phyloP scores from a whole-genome alignment of 2,888 invertebrate species.

The Schrankia costaestrigalis region DNA sequence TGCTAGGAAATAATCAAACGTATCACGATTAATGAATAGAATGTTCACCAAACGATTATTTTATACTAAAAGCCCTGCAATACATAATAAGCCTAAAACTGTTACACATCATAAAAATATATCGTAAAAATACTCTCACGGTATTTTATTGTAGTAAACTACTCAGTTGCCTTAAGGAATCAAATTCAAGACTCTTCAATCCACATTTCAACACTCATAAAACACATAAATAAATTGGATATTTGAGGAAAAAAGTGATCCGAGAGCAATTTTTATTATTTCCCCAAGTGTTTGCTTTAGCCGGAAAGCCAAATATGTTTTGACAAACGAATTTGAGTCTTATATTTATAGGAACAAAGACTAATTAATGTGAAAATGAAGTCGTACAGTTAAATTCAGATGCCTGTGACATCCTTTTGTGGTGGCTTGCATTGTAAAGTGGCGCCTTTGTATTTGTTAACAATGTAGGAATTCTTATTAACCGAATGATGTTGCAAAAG shows the following conservation, averaged over 20 bases:
- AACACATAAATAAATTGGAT: slow-evolving; percentile 48
- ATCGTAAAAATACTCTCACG: slow-evolving; percentile 29
- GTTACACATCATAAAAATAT: slow-evolving; percentile 31
- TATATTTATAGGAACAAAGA: slow-evolving; percentile 14
- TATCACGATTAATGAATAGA: too few species aligned
- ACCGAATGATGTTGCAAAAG: slow-evolving; percentile 37
- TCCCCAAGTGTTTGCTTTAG: slow-evolving; percentile 32
- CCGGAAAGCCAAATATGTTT: slow-evolving; percentile 14
- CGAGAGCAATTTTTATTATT: slow-evolving; percentile 45
- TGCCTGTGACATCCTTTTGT: slow-evolving; percentile 56
- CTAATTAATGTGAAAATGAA: slow-evolving; percentile 11
- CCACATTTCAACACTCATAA: slow-evolving; percentile 41
- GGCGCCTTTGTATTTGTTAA: slow-evolving; percentile 50
- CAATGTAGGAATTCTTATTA: slow-evolving; percentile 42
- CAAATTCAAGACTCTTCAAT: slow-evolving; percentile 34
- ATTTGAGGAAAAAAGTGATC: slow-evolving; percentile 38
- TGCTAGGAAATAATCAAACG: too few species aligned
- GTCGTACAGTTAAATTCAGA: slow-evolving; percentile 27
- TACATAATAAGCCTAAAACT: slow-evolving; percentile 21
- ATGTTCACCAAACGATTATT: too few species aligned
- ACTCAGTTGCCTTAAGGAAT: slow-evolving; percentile 24
- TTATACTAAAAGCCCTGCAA: slow-evolving; percentile 18
- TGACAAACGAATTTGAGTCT: slow-evolving; percentile 22
- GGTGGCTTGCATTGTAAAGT: slow-evolving; percentile 39
- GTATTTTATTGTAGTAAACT: slow-evolving; percentile 36